Conservation (phyloP, 2,113 vertebrate species). For the Saimiri boliviensis region DNA sequence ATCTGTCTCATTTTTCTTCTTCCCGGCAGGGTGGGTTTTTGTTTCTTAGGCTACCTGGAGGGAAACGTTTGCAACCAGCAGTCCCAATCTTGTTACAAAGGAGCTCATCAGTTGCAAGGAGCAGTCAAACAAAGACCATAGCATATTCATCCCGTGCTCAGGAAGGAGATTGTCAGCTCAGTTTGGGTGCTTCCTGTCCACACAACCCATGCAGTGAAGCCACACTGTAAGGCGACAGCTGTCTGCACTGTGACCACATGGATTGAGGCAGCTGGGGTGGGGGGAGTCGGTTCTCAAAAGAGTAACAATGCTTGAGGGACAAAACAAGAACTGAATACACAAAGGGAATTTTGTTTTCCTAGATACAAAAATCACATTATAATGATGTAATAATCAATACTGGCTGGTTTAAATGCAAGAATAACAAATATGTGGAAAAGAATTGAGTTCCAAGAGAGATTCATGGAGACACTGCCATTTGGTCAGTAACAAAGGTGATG, state of each 20-base stretch:
- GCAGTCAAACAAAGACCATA: not conserved
- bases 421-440: not conserved
- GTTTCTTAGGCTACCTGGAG: not conserved
- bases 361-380: not conserved
- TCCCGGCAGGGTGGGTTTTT: not conserved
- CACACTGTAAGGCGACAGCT: not conserved
- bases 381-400: not conserved
- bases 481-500: not conserved
- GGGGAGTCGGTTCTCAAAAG: not conserved
- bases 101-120: not conserved
- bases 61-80: not conserved
- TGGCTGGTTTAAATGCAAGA: not conserved
- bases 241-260: not conserved
- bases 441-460: not conserved
- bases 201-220: not conserved
- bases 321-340: not conserved
- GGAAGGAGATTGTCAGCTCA: not conserved
- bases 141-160: not conserved
- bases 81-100: not conserved
- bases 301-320: not conserved
- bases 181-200: not conserved
- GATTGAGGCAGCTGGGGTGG: not conserved
- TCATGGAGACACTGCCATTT: not conserved
- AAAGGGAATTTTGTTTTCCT: not conserved
- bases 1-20: not conserved